phyloP scores from a whole-genome alignment of 2,113 vertebrate genomes.

The Alaudala cheleensis region DNA sequence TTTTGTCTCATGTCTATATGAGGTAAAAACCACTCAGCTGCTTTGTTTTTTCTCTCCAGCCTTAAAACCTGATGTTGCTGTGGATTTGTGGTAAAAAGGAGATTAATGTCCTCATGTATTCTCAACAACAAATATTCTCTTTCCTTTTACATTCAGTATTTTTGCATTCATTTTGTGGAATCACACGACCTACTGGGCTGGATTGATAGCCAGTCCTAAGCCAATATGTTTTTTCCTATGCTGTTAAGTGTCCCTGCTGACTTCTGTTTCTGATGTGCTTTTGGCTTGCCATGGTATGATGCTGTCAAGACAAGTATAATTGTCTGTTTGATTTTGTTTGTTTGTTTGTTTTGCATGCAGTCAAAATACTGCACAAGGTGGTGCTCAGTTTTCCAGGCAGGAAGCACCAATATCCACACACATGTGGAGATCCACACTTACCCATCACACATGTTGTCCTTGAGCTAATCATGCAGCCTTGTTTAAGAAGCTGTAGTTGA shows the following conservation, averaged over 20 bases:
- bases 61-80: slow-evolving; percentile 6
- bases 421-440: background rate
- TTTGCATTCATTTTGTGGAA: background rate
- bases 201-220: background rate
- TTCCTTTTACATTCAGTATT: background rate
- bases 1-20: slow-evolving; percentile 28
- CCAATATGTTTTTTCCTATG: background rate
- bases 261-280: slow-evolving; percentile 11
- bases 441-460: background rate
- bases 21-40: slow-evolving; percentile 6
- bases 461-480: background rate
- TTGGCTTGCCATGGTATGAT: background rate
- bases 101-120: background rate
- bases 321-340: background rate
- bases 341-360: background rate
- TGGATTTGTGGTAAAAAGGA: slow-evolving; percentile 17
- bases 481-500: background rate
- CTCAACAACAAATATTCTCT: background rate
- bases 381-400: background rate
- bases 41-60: background rate
- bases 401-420: background rate
- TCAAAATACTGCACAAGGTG: background rate
- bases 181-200: background rate
- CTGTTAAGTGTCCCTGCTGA: background rate
- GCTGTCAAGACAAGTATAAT: background rate